Percentiles rank a stretch among this genome's conserved stretches.
phyloP scores from a whole-genome alignment of 2,113 vertebrate species.

The rabbit (Oryctolagus cuniculus) region mOryCun1.1 NC_091451.1:27471501-27472000 shows the following conservation, averaged over 20 bases:
- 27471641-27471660: not conserved
- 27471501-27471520: slow-evolving; percentile 5
- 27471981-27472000: slow-evolving; percentile 76
- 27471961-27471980: slow-evolving; percentile 68
- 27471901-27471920: not conserved
- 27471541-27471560: not conserved
- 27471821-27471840: not conserved
- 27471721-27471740: not conserved
- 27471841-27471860: not conserved
- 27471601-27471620: not conserved
- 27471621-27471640: not conserved
- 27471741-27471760: not conserved
- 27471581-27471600: not conserved
- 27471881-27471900: slow-evolving; percentile 5
- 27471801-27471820: not conserved
- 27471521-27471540: not conserved
- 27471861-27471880: not conserved
- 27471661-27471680: not conserved
- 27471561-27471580: not conserved
- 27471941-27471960: slow-evolving; percentile 62
- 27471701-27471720: not conserved
- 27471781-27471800: not conserved
- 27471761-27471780: not conserved
- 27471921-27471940: not conserved
- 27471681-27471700: not conserved